Base-by-base conservation (phyloP, 2,888 invertebrate species). In the Meteorus colon region DNA sequence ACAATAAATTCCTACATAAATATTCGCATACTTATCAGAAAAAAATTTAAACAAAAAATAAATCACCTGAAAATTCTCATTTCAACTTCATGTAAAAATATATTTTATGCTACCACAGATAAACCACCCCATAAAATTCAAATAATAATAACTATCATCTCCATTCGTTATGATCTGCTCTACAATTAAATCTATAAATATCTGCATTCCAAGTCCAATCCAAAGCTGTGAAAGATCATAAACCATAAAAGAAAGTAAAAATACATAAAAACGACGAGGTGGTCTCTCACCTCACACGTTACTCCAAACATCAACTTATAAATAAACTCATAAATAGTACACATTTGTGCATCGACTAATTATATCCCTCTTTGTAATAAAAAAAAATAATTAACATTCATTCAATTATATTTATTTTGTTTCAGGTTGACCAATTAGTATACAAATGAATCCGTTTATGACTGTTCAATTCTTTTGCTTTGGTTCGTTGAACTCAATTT, bases 401-500 rank as follows among this genome's bases (percentile, higher is more conserved):
- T 67, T 31, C n/a, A 5, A 1, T 16, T 67, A 69, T 31, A 68
- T 48, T 68, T 16, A 41, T 8, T 34, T 34, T 41, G 14, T 68
- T 29, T 27, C 24, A 51, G 8, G 55, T 55, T 68, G 24, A 62
- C 12, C 24, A 73, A 73, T 37, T 34, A 73, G 31, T 34, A 12
- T 65, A 67, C 66, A 73, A 66, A 73, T 55, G 31, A 73, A 73
- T 66, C 59, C 66, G 66, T 71, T 71, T 71, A 29, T 41, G 19
- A 51, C 19, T 62, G 16, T 41, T 59, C 41, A 45, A 71, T 71
- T 29, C 31, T 60, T 37, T 62, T 3, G 60, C 37, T 45, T 8
- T 45, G 62, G 71, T 71, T 71, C 71, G 62, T 71, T 71, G 71
- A 71, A 71, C 60, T 71, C 48, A 31, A 69, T 69, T 69, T 69